Conservation (phyloP, 1,140 invertebrate species). For the Neodiprion lecontei region DNA sequence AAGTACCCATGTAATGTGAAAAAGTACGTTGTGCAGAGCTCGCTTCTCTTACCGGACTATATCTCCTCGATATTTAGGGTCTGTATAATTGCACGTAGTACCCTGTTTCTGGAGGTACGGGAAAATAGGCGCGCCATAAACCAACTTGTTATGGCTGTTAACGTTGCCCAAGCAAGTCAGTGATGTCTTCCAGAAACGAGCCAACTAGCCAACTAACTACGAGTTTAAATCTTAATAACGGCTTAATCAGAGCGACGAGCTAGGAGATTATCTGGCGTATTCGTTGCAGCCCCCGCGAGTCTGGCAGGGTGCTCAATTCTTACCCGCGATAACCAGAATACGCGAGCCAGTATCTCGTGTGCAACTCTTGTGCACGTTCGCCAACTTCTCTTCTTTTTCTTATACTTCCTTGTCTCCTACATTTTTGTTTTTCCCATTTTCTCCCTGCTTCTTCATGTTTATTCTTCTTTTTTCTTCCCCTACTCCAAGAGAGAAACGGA, state of each 20-base stretch:
- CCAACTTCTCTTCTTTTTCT: no score
- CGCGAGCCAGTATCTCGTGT: not conserved
- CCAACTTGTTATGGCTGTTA: constrained; percentile 1
- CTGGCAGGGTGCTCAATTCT: no score
- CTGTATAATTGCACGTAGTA: not conserved
- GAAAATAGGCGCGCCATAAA: not conserved
- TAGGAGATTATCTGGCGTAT: not conserved
- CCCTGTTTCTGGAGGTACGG: not conserved
- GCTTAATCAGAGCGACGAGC: not conserved
- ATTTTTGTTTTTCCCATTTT: no score
- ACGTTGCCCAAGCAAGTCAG: not conserved
- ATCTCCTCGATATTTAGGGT: not conserved
- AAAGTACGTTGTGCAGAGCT: no score
- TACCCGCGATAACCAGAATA: no score
- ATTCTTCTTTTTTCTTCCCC: no score
- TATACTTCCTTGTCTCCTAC: no score
- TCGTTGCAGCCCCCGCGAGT: no score
- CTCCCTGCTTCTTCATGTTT: no score
- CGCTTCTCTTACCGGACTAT: not conserved
- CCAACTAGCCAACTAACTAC: constrained; percentile 3
- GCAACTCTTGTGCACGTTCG: not conserved
- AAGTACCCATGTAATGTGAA: no score
- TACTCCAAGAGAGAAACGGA: no score
- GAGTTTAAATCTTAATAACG: constrained; percentile 7
- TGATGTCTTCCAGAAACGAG: constrained; percentile 3